Conservation (phyloP, 1,140 invertebrate genomes). For the Penaeus vannamei region DNA sequence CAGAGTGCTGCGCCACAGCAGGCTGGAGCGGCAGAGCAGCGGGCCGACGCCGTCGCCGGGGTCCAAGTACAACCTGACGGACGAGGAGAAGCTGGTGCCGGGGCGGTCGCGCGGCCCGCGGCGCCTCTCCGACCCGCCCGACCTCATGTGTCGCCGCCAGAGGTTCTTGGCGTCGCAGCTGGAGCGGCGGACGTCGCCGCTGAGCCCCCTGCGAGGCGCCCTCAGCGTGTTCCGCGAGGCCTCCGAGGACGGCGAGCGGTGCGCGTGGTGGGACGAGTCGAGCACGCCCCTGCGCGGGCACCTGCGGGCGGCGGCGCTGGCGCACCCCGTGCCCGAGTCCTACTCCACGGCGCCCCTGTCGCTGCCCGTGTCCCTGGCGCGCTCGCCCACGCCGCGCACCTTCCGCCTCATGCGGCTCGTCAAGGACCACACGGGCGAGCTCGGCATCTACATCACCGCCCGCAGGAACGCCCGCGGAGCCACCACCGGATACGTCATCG, state of each 20-base stretch:
- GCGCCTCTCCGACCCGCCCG: constrained; percentile 60
- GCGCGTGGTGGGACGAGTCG: constrained; percentile 31
- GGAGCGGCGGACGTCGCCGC: constrained; percentile 53
- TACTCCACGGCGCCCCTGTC: constrained; percentile 56
- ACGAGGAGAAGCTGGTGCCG: constrained; percentile 65
- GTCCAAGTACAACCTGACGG: constrained; percentile 49
- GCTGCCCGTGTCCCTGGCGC: constrained; percentile 44
- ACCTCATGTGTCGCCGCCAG: constrained; percentile 58
- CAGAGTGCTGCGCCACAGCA: constrained; percentile 13
- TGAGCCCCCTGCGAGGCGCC: constrained; percentile 50
- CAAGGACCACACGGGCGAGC: constrained; percentile 80
- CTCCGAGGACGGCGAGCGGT: constrained; percentile 25
- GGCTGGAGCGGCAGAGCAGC: constrained; percentile 21
- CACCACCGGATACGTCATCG: constrained; percentile 84
- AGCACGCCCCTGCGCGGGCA: constrained; percentile 57
- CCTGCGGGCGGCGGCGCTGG: constrained; percentile 8
- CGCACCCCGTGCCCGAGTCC: constrained; percentile 32
- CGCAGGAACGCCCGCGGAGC: constrained; percentile 79
- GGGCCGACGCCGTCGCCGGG: not conserved
- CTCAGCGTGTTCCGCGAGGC: constrained; percentile 46
- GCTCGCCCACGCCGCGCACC: constrained; percentile 59
- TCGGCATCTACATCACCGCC: constrained; percentile 89
- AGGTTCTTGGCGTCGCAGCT: constrained; percentile 63
- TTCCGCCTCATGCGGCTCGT: constrained; percentile 79
- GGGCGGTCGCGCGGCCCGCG: constrained; percentile 47